These are phyloP conservation scores for Oreochromis tanganicae DNA, from an alignment of 2,113 vertebrate species.

Conservation along the genomic window DNA sequence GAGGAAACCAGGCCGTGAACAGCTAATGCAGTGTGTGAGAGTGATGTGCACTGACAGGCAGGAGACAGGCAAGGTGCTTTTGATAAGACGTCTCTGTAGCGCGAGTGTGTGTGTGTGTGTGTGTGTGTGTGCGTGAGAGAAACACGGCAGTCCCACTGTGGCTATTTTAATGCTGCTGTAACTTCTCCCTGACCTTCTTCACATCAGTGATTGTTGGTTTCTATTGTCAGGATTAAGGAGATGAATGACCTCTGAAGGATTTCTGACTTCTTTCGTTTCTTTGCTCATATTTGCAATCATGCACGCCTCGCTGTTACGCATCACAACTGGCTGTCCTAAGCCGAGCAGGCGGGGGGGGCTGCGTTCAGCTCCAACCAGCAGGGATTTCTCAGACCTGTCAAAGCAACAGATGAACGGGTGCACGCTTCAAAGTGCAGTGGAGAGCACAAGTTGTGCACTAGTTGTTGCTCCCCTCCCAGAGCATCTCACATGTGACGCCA, in stretches of 20 bases:
- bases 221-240: not conserved
- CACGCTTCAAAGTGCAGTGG: not conserved
- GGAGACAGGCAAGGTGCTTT: not conserved
- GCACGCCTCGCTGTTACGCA: not conserved
- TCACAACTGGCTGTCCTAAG: not conserved
- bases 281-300: not conserved
- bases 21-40: not conserved
- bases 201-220: not conserved
- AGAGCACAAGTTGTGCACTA: not conserved
- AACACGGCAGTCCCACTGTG: not conserved
- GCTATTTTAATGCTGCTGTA: not conserved
- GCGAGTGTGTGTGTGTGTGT: not conserved
- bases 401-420: slow-evolving; percentile 8
- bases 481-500: not conserved
- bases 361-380: not conserved
- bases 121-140: too few species aligned
- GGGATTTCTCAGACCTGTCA: slow-evolving; percentile 3
- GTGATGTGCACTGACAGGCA: slow-evolving; percentile 15
- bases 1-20: not conserved
- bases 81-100: too few species aligned
- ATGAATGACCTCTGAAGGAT: not conserved
- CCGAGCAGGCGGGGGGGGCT: not conserved
- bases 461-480: not conserved
- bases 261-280: not conserved
- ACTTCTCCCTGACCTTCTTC: not conserved